Percentiles rank a stretch among this genome's conserved stretches.
Conservation (phyloP, 1,140 invertebrate species). For the Daktulosphaira vitifoliae region DNA sequence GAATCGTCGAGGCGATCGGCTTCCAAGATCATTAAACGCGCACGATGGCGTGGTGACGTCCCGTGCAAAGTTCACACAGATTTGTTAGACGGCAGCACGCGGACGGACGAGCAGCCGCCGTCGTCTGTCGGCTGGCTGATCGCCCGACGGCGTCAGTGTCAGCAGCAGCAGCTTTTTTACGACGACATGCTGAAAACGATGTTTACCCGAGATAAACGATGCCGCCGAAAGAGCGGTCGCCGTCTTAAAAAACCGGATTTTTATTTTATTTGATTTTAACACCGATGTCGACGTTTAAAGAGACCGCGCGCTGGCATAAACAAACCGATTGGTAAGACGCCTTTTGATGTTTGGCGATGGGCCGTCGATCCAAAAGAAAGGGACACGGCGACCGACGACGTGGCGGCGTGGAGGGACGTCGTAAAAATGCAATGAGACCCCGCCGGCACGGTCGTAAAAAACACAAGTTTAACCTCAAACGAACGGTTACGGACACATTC, state of each 20-base stretch:
- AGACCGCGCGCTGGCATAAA: slow-evolving; percentile 18
- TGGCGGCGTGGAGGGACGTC: background rate
- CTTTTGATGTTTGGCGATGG: slow-evolving; percentile 4
- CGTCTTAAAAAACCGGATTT: slow-evolving; percentile 6
- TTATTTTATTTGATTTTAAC: background rate
- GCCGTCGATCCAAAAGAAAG: background rate
- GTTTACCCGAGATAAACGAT: background rate
- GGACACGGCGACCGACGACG: too few species aligned
- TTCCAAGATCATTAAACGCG: slow-evolving; percentile 6
- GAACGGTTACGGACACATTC: background rate
- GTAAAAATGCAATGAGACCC: background rate
- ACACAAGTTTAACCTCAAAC: slow-evolving; percentile 28
- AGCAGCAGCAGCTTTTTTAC: background rate
- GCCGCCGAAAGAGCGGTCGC: background rate
- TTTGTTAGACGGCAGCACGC: background rate
- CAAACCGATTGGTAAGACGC: background rate
- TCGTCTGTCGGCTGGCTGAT: background rate
- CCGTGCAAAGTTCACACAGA: slow-evolving; percentile 17
- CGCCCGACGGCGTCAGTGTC: too few species aligned
- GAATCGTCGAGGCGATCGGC: slow-evolving; percentile 24
- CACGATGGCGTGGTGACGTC: too few species aligned
- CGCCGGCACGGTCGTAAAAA: slow-evolving; percentile 30
- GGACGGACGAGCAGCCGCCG: background rate
- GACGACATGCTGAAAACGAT: background rate
- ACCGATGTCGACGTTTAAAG: slow-evolving; percentile 13